Base-by-base conservation (phyloP, 2,888 invertebrate species). In the Limnephilus lunatus region DNA sequence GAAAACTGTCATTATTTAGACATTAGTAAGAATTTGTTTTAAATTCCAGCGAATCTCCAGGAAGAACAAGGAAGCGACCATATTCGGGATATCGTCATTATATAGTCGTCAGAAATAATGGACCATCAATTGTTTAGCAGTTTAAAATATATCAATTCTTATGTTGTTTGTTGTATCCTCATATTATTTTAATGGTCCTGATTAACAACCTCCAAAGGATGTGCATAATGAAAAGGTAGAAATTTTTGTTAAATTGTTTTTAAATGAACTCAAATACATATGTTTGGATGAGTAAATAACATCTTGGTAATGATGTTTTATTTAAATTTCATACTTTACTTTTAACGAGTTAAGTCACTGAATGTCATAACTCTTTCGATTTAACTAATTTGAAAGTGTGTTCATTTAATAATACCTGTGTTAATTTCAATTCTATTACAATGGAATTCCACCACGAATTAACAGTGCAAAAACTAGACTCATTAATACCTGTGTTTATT, bases 1-100 rank as follows among this genome's bases (percentile, higher is more conserved):
- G 85, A 53, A 87, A 87, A 87, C 87, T 53, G 83, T 91, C 91
- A 92, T 92, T 92, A 92, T 92, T 68, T 89, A 53, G 81, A 48
- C 91, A 92, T 92, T 92, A 90, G 32, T 81, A 81, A 88, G 44
- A 81, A 53, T 53, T 82, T 19, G 91, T 35, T 25, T 15, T 89
- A 85, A 19, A 81, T 83, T 31, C 30, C 30, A 19, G 68, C 31
- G 53, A 83, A 53, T 44, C 44, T 91, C 81, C 81, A 90, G 48
- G 83, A 82, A 44, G 32, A 32, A 32, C 81, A 48, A 82, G 32
- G 81, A 87, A 85, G 68, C 25, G 39, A 85, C 68, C 80, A 85
- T 89, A 90, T 92, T 92, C 90, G 87, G 92, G 91, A 81, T 91
- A 15, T 90, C 82, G 85, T 90, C 90, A 92, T 92, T 91, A 91